A percentile compares a stretch with the other conserved stretches of the same genome.
Evolutionary conservation across 2,888 invertebrate species (phyloP).

Genomic region (Thumatha senex): DNA sequence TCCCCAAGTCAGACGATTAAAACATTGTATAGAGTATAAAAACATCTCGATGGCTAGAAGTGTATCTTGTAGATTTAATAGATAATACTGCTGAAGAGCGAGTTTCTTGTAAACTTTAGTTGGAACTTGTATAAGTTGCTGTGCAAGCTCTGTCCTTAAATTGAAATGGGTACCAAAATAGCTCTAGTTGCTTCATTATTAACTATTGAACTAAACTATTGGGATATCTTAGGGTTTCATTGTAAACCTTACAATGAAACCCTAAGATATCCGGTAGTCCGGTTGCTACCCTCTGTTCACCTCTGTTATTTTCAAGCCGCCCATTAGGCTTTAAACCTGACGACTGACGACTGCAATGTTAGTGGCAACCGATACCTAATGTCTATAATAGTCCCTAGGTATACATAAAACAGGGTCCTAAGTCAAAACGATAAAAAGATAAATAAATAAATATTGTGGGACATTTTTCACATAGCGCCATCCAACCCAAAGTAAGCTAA

Average conservation of each 20-base stretch:
- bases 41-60: conserved; percentile 59
- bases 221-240: conserved; percentile 33
- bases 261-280: conserved; percentile 5
- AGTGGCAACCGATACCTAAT: too few species aligned
- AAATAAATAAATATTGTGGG: too few species aligned
- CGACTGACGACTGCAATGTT: too few species aligned
- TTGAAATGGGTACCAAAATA: conserved; percentile 77
- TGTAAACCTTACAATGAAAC: conserved; percentile 21
- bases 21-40: conserved; percentile 50
- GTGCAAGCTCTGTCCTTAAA: conserved; percentile 71
- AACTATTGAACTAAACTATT: conserved; percentile 58
- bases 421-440: too few species aligned
- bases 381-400: too few species aligned
- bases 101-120: conserved; percentile 74
- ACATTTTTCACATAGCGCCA: too few species aligned
- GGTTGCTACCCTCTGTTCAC: too few species aligned
- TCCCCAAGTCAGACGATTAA: conserved; percentile 44
- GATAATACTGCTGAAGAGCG: conserved; percentile 70
- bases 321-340: too few species aligned
- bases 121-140: conserved; percentile 70
- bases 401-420: too few species aligned
- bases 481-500: too few species aligned
- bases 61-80: conserved; percentile 76
- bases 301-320: too few species aligned
- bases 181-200: conserved; percentile 65